A percentile compares a stretch with the other conserved stretches of the same genome.
Evolutionary conservation across 92 coral and sea anemone genomes (phyloP).

Genomic region (Zoanthus sociatus): DNA sequence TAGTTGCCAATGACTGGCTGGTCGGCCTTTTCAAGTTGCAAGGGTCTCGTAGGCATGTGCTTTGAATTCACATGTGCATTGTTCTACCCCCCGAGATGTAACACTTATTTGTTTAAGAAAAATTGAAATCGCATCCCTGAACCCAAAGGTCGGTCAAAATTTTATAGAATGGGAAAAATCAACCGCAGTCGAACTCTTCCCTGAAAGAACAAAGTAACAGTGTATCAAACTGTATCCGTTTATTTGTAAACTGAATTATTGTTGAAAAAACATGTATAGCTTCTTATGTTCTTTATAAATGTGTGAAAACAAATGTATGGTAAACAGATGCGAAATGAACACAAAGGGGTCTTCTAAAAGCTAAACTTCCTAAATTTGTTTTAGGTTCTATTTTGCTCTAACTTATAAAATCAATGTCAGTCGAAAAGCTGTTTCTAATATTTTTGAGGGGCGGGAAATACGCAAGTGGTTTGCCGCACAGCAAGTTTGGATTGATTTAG

Average conservation of each 20-base stretch:
- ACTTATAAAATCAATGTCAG: neutral
- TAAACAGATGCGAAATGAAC: constrained; percentile 72
- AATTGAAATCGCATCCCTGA: constrained; percentile 35
- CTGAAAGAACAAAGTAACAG: neutral
- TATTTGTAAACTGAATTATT: constrained; percentile 67
- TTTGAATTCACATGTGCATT: constrained; percentile 52
- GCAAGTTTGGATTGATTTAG: constrained; percentile 16
- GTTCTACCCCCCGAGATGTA: constrained; percentile 39
- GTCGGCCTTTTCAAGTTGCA: constrained; percentile 54
- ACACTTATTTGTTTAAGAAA: constrained; percentile 44
- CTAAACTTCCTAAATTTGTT: constrained; percentile 48
- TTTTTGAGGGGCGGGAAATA: neutral
- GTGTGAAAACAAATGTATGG: constrained; percentile 69
- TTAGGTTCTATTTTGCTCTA: constrained; percentile 6
- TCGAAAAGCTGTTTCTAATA: neutral
- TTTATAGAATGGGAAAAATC: neutral
- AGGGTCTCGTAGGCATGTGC: constrained; percentile 46
- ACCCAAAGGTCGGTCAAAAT: constrained; percentile 26
- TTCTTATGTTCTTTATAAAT: constrained; percentile 55
- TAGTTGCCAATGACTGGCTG: constrained; percentile 59
- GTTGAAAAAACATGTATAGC: constrained; percentile 32
- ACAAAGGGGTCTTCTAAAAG: constrained; percentile 57
- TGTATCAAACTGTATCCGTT: constrained; percentile 55
- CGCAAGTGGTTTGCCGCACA: neutral
- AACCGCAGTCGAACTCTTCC: neutral